Base-by-base conservation (phyloP, 2,113 vertebrate species). In the Aegotheles bennettii region DNA sequence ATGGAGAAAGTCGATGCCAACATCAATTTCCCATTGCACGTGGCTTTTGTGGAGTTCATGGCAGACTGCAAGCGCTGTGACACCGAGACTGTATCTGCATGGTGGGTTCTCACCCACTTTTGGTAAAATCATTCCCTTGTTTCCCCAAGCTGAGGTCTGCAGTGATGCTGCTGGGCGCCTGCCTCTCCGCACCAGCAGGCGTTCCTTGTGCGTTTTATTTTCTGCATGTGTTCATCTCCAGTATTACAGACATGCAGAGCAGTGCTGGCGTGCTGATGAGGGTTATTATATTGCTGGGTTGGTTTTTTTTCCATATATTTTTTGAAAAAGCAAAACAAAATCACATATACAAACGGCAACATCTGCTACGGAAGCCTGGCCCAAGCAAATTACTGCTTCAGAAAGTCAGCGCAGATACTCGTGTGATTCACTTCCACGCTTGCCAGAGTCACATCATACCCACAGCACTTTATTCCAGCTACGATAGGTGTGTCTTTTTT, bases 401-500 rank as follows among this genome's bases (percentile, higher is more conserved):
- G 70, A 88, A 90, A 87, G 63, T 78, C 5, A 0, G 68, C 3
- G 16, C 73, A 48, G 73, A 67, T 92, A 73, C 83, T 84, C 6
- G 3, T 86, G 90, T 94, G 95, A 96, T 95, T 96, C 88, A 92
- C 54, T 54, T 81, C 9, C 16, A 6, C 64, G 69, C 78, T 90
- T 93, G 76, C 96, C 82, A 75, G 92, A 88, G 74, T 70, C 81
- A 83, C 89, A 83, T 92, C 85, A 54, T 95, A 94, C 84, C 92
- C 95, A 42, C 78, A 31, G 82, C 2, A 4, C 78, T 90, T 89
- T 84, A 84, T 93, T 95, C 94, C 89, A 82, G 85, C 91, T 57
- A 78, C 21, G 35, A 88, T 95, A 93, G 94, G 88, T 97, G 94
- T 92, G 89, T 84, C 91, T 85, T 88, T 57, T 76, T 80, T 84